Percentiles rank a stretch among this genome's conserved stretches.
Evolutionary conservation across 2,888 invertebrate genomes (phyloP).

Genomic region (Acleris laterana): DNA sequence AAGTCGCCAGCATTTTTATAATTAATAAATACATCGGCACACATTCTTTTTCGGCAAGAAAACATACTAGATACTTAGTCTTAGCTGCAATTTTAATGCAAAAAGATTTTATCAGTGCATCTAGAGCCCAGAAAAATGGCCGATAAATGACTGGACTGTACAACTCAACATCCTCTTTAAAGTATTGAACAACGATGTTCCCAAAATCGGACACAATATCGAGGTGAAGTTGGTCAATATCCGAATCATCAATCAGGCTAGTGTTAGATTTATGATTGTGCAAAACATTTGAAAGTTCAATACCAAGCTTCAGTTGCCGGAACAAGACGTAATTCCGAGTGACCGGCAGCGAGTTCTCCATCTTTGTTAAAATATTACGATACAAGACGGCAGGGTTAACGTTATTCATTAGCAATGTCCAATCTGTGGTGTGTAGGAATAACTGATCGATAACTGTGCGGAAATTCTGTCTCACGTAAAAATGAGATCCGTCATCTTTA

Average conservation of each 20-base stretch:
- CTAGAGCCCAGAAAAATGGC: conserved; percentile 3
- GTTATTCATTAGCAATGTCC: conserved; percentile 19
- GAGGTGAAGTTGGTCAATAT: conserved; percentile 4
- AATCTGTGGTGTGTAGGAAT: neutral
- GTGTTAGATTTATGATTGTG: conserved; percentile 5
- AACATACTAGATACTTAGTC: conserved; percentile 11
- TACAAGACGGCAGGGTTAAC: conserved; percentile 10
- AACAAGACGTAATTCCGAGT: conserved; percentile 17
- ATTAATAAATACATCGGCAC: conserved; percentile 17
- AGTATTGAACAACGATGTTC: conserved; percentile 10
- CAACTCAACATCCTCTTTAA: conserved; percentile 16
- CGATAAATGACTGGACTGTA: conserved; percentile 16
- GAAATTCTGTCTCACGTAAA: conserved; percentile 20
- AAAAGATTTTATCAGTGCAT: neutral
- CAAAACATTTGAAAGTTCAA: conserved; percentile 13
- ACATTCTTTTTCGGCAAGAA: conserved; percentile 14
- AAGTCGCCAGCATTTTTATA: conserved; percentile 10
- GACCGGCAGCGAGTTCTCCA: conserved; percentile 17
- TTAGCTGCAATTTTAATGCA: neutral
- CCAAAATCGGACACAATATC: conserved; percentile 10
- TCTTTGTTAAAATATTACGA: conserved; percentile 11
- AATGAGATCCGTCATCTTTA: conserved; percentile 28
- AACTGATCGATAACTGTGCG: neutral
- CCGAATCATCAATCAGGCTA: neutral
- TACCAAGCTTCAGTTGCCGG: conserved; percentile 16